Evolutionary conservation across 2,888 invertebrate species (phyloP), one percentile per base, ranked within the genome.

Genomic region (Clepsis dumicolana): DNA sequence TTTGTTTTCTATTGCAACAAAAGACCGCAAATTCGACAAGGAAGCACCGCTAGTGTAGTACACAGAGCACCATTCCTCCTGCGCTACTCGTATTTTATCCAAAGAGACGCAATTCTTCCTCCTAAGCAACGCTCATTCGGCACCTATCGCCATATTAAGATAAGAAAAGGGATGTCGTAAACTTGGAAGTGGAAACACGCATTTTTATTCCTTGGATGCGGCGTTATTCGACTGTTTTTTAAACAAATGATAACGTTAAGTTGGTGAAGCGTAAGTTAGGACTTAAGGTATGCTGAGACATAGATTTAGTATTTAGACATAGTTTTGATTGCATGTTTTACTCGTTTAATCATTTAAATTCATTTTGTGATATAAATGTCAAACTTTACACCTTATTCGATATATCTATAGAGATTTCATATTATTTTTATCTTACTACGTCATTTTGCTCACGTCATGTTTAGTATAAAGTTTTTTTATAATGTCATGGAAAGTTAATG

Each of bases 111-210:
- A 71, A 71, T 69, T 71, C 76, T 80, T 78, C 75, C 76, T 76
- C 77, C 80, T 82, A 83, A 84, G 82, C 84, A 81, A 82, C 83
- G 80, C 83, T 84, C 84, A 83, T 86, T 88, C 85, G 87, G 84
- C 88, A 87, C 83, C 85, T 86, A 87, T 88, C 84, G 84, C 79
- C 77, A 76, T 84, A 83, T 84, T 85, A 82, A 87, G 88, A 88
- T 89, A 89, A 88, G 85, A 80, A 80, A 83, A 88, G 82, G 87
- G 86, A 83, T 84, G 86, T 85, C 87, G 86, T 89, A 88, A 89
- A 88, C 82, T 85, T 83, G 83, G 80, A 83, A 87, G 87, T 83
- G 83, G 80, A 84, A 87, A 87, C 86, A 87, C 85, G 82, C 82
- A 81, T 85, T 88, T 78, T 88, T 87, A 85, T 87, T 86, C 79